Base-by-base conservation (phyloP, 1,140 invertebrate genomes). In the Colletes gigas region DNA sequence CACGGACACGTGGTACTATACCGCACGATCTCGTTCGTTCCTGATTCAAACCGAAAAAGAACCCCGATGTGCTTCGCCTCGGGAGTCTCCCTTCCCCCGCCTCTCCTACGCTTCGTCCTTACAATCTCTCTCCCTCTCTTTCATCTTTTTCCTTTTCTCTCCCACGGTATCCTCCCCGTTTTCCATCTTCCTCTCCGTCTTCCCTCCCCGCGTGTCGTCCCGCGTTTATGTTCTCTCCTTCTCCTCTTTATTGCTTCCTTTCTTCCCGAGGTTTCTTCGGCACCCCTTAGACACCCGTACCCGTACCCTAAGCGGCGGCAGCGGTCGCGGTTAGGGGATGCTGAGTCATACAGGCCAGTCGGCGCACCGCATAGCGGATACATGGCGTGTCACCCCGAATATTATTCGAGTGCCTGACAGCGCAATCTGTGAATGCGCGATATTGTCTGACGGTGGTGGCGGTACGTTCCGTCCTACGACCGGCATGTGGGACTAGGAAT, bases 401-500 rank as follows among this genome's bases (percentile, higher is more conserved):
- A 92, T 92, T 92, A 92, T 91, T 91, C 90, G 88, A 83, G 85
- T 86, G 88, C 84, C 89, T 92, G 91, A 91, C 91, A 89, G 88
- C 88, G 91, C 91, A 92, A 92, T 92, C 91, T 91, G 91, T 89
- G 91, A 91, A 92, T 91, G 88, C 88, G 89, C 85, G 90, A 92
- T 91, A 92, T 90, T 90, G 88, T 89, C 85, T 86, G 84, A 41
- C 47, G 69, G 67, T 72, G 68, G 57, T 21, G 57, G 75, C n/a
- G 7, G 39, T 59, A 59, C 81, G 75, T 70, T 70, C 73, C 81
- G 75, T 66, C 77, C 65, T 63, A 70, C 60, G 60, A 72, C 14
- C 59, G 89, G 89, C 88, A 90, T 89, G 88, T 88, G 88, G 59
- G 60, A 83, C 86, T 81, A 90, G 85, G 89, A 90, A 90, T 90